Conservation (phyloP, 2,888 invertebrate species). For the Cylloceria caligata region DNA sequence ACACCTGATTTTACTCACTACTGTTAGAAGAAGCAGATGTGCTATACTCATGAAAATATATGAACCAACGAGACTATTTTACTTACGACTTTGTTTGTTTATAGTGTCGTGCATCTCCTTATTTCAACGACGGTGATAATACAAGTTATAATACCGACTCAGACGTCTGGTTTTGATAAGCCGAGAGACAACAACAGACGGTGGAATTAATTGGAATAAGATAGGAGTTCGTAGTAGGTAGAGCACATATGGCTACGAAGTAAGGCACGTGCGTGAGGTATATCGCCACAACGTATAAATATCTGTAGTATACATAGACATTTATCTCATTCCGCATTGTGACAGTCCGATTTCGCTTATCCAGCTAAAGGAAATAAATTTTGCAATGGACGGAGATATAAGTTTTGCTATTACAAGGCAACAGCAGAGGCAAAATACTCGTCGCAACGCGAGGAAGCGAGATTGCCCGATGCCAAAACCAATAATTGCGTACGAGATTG, state of each 20-base stretch:
- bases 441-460: slow-evolving; percentile 45
- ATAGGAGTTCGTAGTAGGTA: slow-evolving; percentile 19
- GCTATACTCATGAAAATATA: neutral
- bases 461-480: slow-evolving; percentile 74
- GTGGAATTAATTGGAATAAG: slow-evolving; percentile 51
- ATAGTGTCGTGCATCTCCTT: slow-evolving; percentile 33
- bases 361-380: slow-evolving; percentile 21
- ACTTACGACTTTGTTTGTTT: slow-evolving; percentile 30
- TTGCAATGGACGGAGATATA: slow-evolving; percentile 21
- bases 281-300: neutral
- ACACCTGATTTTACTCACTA: too few species aligned
- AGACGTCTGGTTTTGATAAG: slow-evolving; percentile 66
- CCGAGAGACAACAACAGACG: slow-evolving; percentile 31
- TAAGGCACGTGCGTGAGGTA: slow-evolving; percentile 24
- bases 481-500: slow-evolving; percentile 79
- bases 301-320: neutral
- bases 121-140: slow-evolving; percentile 56
- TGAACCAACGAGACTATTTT: slow-evolving; percentile 7
- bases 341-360: neutral
- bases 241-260: neutral
- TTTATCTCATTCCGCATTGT: neutral
- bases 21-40: too few species aligned
- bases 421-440: slow-evolving; percentile 33
- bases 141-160: slow-evolving; percentile 61
- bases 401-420: slow-evolving; percentile 24